Conservation (phyloP, 1,140 invertebrate genomes). For the Aphaenogaster floridana region DNA sequence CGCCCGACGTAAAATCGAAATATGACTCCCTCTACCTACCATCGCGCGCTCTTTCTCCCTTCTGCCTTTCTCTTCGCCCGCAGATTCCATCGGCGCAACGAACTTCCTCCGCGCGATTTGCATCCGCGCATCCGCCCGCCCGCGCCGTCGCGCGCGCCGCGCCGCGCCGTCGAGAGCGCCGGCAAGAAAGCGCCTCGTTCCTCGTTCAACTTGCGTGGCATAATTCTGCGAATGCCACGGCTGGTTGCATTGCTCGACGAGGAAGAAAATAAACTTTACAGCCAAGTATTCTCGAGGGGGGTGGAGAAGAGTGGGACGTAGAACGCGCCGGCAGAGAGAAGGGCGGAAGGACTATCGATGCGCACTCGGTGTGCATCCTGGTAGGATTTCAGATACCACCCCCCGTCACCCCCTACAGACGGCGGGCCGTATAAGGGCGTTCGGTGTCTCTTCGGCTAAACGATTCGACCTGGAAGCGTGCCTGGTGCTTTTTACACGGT, state of each 20-base stretch:
- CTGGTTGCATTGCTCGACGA: slow-evolving; percentile 57
- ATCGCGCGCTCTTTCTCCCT: neutral
- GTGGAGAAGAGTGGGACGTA: neutral
- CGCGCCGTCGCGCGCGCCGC: neutral
- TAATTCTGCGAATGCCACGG: slow-evolving; percentile 56
- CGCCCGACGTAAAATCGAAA: slow-evolving; percentile 56
- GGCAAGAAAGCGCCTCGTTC: slow-evolving; percentile 45
- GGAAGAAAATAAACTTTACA: slow-evolving; percentile 62
- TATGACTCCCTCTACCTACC: slow-evolving; percentile 8
- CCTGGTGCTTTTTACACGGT: slow-evolving; percentile 66
- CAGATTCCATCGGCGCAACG: slow-evolving; percentile 41
- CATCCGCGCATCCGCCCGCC: slow-evolving; percentile 41
- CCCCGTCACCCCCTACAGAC: neutral
- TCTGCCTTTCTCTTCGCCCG: neutral
- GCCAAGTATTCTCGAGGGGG: slow-evolving; percentile 35
- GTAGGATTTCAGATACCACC: slow-evolving; percentile 12
- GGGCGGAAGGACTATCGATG: slow-evolving; percentile 24
- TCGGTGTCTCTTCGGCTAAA: slow-evolving; percentile 55
- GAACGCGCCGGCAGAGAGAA: neutral
- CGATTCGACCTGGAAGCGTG: slow-evolving; percentile 69
- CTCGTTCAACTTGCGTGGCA: slow-evolving; percentile 56
- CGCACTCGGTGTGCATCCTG: slow-evolving; percentile 8
- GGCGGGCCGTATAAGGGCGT: neutral
- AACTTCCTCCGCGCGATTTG: slow-evolving; percentile 52
- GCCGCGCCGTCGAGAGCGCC: neutral